These are phyloP conservation scores for Drosophila ironensis DNA, from an alignment of 1,140 invertebrate species.

Conservation along the genomic window DNA sequence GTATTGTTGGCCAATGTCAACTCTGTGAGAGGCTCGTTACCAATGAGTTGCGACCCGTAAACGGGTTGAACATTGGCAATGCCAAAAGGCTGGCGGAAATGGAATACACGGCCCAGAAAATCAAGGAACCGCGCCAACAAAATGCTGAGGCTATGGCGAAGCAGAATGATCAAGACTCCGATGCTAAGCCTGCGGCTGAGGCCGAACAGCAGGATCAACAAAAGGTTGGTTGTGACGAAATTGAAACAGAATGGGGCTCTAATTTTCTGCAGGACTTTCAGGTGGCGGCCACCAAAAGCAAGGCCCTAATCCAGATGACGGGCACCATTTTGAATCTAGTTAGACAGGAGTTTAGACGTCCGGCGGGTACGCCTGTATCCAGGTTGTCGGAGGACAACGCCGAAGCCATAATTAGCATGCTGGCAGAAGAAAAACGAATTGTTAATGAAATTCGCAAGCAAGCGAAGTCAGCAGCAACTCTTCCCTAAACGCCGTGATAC, in stretches of 20 bases:
- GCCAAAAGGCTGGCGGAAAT: neutral
- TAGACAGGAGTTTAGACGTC: neutral
- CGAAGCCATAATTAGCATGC: slow-evolving; percentile 8
- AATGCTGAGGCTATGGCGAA: too few relatives aligned
- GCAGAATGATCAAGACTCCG: too few relatives aligned
- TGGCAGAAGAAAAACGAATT: slow-evolving; percentile 12
- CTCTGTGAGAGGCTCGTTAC: slow-evolving; percentile 22
- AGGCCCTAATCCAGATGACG: neutral
- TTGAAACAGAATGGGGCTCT: too few relatives aligned
- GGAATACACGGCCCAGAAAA: too few relatives aligned
- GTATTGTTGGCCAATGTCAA: slow-evolving; percentile 17
- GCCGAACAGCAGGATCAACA: too few relatives aligned
- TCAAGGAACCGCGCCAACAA: too few relatives aligned
- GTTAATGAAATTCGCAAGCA: neutral
- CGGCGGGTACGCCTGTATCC: neutral
- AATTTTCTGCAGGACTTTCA: neutral
- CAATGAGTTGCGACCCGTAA: slow-evolving; percentile 32
- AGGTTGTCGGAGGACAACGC: neutral
- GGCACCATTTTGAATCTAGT: slow-evolving; percentile 11
- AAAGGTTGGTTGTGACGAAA: too few relatives aligned
- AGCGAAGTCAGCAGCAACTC: neutral
- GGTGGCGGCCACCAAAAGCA: neutral
- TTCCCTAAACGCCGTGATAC: neutral
- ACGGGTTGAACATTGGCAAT: neutral
- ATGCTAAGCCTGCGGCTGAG: too few relatives aligned